A percentile compares a stretch with the other conserved stretches of the same genome.
phyloP scores from a whole-genome alignment of 2,113 vertebrate species.

The Helogale parvula region DNA sequence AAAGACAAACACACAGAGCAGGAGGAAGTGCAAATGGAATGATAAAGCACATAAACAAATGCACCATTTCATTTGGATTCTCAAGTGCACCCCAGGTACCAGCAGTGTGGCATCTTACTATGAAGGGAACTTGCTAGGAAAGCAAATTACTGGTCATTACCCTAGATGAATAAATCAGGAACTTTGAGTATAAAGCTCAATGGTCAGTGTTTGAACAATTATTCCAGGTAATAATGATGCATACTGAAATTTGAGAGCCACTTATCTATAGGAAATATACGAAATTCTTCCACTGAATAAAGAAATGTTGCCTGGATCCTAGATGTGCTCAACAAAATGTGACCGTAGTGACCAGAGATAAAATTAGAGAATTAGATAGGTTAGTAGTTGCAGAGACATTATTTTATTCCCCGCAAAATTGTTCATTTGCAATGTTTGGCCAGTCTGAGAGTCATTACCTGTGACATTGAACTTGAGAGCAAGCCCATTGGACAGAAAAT shows the following conservation, averaged over 20 bases:
- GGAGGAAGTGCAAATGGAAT: not conserved
- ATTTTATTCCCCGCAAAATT: not conserved
- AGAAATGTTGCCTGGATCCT: not conserved
- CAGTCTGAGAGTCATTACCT: not conserved
- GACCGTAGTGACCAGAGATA: not conserved
- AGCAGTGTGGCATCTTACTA: not conserved
- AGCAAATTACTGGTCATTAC: not conserved
- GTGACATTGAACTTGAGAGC: not conserved
- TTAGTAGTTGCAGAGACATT: not conserved
- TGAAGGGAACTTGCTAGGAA: not conserved
- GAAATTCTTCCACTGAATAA: not conserved
- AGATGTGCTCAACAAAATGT: not conserved
- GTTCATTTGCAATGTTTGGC: not conserved
- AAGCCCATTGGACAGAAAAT: not conserved
- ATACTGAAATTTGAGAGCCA: not conserved
- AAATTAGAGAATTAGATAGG: not conserved
- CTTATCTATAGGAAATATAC: not conserved
- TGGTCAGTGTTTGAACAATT: not conserved
- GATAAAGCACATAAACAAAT: not conserved
- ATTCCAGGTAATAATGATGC: not conserved
- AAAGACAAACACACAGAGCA: not conserved
- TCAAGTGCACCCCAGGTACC: not conserved
- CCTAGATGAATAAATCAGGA: not conserved
- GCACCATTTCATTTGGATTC: not conserved
- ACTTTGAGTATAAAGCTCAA: not conserved